A percentile compares a stretch with the other conserved stretches of the same genome.
phyloP scores from a whole-genome alignment of 2,113 vertebrate species.

The Calonectris borealis region DNA sequence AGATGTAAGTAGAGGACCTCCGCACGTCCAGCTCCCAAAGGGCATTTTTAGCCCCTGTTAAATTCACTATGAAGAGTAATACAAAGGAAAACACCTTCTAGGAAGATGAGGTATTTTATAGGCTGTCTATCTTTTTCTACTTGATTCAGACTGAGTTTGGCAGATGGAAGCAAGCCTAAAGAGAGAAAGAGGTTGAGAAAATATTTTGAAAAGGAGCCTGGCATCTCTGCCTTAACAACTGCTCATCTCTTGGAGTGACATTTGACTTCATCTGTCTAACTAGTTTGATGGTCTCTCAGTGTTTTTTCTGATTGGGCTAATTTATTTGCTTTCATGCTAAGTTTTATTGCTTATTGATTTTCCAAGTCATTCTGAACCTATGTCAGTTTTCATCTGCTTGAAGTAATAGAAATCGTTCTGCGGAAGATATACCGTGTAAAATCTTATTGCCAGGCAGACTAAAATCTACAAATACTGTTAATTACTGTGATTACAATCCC shows the following conservation, averaged over 20 bases:
- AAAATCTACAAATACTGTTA: neutral
- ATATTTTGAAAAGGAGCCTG: neutral
- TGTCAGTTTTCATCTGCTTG: constrained; percentile 51
- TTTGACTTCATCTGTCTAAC: constrained; percentile 1
- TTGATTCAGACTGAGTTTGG: constrained; percentile 17
- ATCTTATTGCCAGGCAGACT: neutral
- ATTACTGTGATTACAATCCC: neutral
- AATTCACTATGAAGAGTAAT: neutral
- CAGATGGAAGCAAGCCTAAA: constrained; percentile 37
- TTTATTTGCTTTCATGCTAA: constrained; percentile 58
- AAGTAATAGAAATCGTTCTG: constrained; percentile 14
- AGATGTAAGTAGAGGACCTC: fast-evolving
- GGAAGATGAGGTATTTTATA: neutral
- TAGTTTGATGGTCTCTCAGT: neutral
- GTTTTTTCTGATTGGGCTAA: constrained; percentile 40
- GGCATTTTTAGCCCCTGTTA: neutral
- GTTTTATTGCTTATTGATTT: constrained; percentile 73
- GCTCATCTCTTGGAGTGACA: neutral
- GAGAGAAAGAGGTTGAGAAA: neutral
- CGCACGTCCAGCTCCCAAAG: neutral
- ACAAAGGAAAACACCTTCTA: neutral
- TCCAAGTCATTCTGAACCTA: neutral
- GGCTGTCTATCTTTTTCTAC: neutral
- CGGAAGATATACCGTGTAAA: neutral
- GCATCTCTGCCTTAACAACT: neutral